Evolutionary conservation across 2,113 vertebrate species (phyloP), one percentile per base, ranked within the genome.

Genomic region (Bubo scandiacus): DNA sequence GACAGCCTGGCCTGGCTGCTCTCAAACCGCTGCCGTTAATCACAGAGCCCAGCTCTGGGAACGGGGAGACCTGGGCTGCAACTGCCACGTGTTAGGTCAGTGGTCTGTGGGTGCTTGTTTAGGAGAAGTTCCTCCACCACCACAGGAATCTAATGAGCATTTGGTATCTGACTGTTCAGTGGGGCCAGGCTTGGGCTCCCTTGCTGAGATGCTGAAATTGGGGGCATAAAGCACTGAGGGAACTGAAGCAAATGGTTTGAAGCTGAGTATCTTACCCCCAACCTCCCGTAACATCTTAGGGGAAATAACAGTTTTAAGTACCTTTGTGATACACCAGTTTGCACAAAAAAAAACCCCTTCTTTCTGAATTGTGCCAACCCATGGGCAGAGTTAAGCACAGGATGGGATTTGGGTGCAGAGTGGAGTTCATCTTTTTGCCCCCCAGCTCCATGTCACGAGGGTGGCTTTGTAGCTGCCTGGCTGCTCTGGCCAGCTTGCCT

Each of bases 1-100:
- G 59, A 70, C 78, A 90, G 66, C 92, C 62, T 12, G 73, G 66
- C 49, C 90, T 88, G 87, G 74, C 93, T 96, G 93, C 74, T 93
- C 84, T 58, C 81, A 91, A 26, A 49, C n/a, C 11, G 7, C 66
- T 2, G 11, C 81, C 34, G 63, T 40, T 42, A 63, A 58, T 67
- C 70, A 73, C 74, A 80, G 91, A 63, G 68, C 91, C 38, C 51
- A 45, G 70, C 3, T 2, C 51, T 47, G 90, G 55, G 40, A 77
- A 14, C 0, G 18, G 74, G 30, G 78, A 90, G 25, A n/a, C 27
- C 66, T 30, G 85, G 90, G 63, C 79, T 90, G 74, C 3, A 12
- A 12, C 42, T 65, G 58, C 91, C 82, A 66, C 3, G 16, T 70
- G 80, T 36, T 42, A 2, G 26, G 11, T 13, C 80, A 15, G 63